These are phyloP conservation scores for Pollenia angustigena DNA, from an alignment of 2,888 invertebrate genomes.

Conservation along the genomic window DNA sequence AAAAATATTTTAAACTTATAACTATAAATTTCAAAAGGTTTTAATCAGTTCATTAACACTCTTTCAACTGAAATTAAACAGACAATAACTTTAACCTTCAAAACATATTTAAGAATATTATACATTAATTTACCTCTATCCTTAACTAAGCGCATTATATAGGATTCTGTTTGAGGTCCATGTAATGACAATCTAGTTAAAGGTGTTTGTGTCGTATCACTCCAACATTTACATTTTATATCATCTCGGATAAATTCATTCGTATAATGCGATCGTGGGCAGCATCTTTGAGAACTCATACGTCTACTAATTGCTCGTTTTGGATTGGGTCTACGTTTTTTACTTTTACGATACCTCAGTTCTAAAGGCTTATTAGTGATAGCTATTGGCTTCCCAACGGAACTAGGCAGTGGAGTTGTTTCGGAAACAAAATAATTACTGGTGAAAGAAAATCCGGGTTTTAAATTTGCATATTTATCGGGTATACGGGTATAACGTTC, in stretches of 20 bases:
- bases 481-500: slow-evolving; percentile 40
- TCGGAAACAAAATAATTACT: slow-evolving; percentile 46
- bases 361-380: not conserved
- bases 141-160: slow-evolving; percentile 76
- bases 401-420: slow-evolving; percentile 27
- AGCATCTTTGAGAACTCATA: slow-evolving; percentile 11
- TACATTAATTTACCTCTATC: slow-evolving; percentile 57
- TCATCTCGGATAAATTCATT: not conserved
- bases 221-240: slow-evolving; percentile 31
- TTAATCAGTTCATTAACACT: no score
- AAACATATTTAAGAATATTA: not conserved
- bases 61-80: not conserved
- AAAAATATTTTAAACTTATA: not conserved
- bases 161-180: slow-evolving; percentile 35
- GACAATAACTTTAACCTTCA: not conserved
- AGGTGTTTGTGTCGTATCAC: no score
- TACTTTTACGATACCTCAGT: slow-evolving; percentile 7
- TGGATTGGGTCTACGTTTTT: not conserved
- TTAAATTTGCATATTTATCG: slow-evolving; percentile 53
- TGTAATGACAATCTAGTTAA: not conserved
- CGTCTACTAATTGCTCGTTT: slow-evolving; percentile 36
- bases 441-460: slow-evolving; percentile 56
- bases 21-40: no score
- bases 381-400: not conserved
- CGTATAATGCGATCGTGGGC: not conserved